Evolutionary conservation across 2,888 invertebrate genomes (phyloP), one percentile per base, ranked within the genome.

Genomic region (Mythimna vitellina): DNA sequence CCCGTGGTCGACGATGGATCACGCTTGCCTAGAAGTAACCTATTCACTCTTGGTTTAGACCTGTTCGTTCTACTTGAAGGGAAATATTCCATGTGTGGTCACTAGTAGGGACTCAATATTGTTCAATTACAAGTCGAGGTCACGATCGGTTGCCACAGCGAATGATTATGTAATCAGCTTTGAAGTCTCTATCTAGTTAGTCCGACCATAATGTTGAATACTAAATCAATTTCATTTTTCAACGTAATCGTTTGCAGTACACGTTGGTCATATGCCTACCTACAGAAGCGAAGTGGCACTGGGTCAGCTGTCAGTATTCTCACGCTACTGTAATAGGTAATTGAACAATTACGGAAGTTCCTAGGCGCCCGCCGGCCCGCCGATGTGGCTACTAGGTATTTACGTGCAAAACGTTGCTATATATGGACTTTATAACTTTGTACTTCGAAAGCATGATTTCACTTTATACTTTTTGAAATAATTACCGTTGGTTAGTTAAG

Each of bases 71-170:
- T 85, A 80, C 82, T 89, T 86, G 71, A 66, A 73, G 72, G 70
- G 10, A 70, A 86, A 88, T 88, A 88, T 90, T 88, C 85, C 82
- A 65, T 87, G 85, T 85, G 76, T 85, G 87, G 83, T 83, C 85
- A 85, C 83, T 82, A 76, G 75, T 81, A 66, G 73, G 17, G 25
- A 75, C 42, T 32, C 65, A 65, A 67, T 65, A 64, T 49, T 53
- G 53, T 67, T 70, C 63, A 68, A 80, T 70, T 64, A 73, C 25
- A 54, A 60, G 17, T 46, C 0, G 20, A 38, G n/a, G 49, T 51
- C 57, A 32, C 32, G 17, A 73, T 49, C 12, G 22, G 17, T 29
- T 56, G 6, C 17, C 51, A 57, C 22, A 67, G 32, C 35, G 14
- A 17, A 65, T 49, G 20, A 78, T 63, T 60, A 60, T 53, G 25